A percentile compares a stretch with the other conserved stretches of the same genome.
Evolutionary conservation across 2,888 invertebrate genomes (phyloP).

Genomic region (Ectobius pallidus): DNA sequence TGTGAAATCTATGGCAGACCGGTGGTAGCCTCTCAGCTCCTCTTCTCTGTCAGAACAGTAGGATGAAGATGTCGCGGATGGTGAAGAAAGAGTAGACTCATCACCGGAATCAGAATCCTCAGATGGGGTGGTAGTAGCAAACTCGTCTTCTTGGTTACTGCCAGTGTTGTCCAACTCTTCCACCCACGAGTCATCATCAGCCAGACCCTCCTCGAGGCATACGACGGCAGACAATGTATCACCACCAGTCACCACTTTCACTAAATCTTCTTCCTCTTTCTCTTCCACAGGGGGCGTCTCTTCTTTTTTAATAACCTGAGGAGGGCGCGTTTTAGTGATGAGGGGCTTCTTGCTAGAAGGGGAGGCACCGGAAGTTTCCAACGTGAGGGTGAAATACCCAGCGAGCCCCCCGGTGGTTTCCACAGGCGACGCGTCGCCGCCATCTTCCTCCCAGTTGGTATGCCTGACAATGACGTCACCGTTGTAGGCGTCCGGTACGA

Average conservation of each 20-base stretch:
- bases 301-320: slow-evolving; percentile 37
- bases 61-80: slow-evolving; percentile 55
- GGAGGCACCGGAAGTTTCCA: slow-evolving; percentile 50
- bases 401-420: slow-evolving; percentile 54
- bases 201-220: slow-evolving; percentile 83
- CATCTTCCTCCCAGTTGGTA: slow-evolving; percentile 65
- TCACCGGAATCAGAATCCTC: slow-evolving; percentile 61
- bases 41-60: slow-evolving; percentile 75
- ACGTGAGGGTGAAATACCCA: slow-evolving; percentile 56
- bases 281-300: slow-evolving; percentile 41
- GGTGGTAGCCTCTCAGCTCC: slow-evolving; percentile 81
- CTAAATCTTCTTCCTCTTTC: slow-evolving; percentile 57
- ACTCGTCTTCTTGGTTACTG: slow-evolving; percentile 68
- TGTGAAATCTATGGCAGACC: slow-evolving; percentile 85
- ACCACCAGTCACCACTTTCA: slow-evolving; percentile 72
- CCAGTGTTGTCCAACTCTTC: slow-evolving; percentile 71
- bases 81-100: slow-evolving; percentile 56
- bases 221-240: slow-evolving; percentile 74
- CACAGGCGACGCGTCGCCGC: slow-evolving; percentile 52
- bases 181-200: slow-evolving; percentile 92
- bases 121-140: slow-evolving; percentile 57
- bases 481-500: slow-evolving; percentile 59
- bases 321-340: slow-evolving; percentile 42
- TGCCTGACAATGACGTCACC: slow-evolving; percentile 67
- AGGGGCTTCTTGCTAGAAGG: slow-evolving; percentile 41